Conservation (phyloP, 2,113 vertebrate species). For the Capreolus pygargus region DNA sequence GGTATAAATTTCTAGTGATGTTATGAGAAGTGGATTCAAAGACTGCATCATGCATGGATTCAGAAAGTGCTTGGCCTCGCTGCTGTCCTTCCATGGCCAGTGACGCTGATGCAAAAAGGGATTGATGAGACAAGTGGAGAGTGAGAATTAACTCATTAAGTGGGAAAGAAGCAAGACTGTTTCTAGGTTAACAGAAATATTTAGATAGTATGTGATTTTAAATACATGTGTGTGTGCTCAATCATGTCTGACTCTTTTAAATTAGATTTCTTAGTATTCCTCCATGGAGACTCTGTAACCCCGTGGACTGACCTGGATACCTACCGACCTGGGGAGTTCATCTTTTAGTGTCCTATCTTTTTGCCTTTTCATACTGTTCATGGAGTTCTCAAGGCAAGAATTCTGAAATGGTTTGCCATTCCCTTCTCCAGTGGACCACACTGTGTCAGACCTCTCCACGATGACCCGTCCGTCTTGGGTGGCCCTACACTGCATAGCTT, state of each 20-base stretch:
- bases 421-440: background rate
- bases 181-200: background rate
- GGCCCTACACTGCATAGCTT: background rate
- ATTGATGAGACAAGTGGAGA: rapidly evolving
- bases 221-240: background rate
- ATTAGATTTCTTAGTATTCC: background rate
- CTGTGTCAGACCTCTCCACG: background rate
- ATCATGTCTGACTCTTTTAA: background rate
- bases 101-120: background rate
- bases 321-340: background rate
- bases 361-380: background rate
- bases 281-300: background rate
- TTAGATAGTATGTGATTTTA: background rate
- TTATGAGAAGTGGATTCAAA: background rate
- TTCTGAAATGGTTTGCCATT: background rate
- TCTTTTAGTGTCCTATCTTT: background rate
- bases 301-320: background rate
- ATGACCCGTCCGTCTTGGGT: background rate
- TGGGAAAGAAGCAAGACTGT: background rate
- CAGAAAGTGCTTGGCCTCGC: background rate
- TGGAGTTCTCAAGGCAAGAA: background rate
- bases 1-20: background rate
- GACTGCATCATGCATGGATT: rapidly evolving
- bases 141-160: background rate
- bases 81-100: rapidly evolving